Conservation (phyloP, 2,888 invertebrate species). For the Aphrophora alni region DNA sequence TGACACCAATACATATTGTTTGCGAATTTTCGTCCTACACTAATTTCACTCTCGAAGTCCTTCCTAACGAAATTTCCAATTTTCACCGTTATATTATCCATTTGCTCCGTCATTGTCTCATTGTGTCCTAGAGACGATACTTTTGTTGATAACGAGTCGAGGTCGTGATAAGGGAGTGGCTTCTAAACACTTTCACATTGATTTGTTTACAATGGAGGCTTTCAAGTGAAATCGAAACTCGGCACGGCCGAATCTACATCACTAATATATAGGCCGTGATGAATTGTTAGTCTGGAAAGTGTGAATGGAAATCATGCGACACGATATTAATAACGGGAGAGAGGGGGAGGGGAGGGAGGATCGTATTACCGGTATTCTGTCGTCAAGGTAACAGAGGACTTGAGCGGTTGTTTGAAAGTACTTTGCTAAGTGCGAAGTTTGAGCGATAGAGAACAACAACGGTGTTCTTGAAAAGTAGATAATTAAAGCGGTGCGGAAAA, state of each 20-base stretch:
- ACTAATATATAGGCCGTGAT: background rate
- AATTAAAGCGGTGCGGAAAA: no score
- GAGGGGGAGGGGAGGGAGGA: no score
- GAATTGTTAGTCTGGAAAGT: background rate
- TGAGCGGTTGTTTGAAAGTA: no score
- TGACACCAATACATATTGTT: background rate
- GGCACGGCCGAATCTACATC: slow-evolving; percentile 7
- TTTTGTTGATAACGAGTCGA: background rate
- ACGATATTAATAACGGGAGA: no score
- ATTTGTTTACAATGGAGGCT: background rate
- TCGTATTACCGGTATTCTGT: no score
- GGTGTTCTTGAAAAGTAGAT: no score
- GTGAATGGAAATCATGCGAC: background rate
- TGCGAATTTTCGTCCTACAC: background rate
- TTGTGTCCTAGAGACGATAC: background rate
- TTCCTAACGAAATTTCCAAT: background rate
- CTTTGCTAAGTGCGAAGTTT: no score
- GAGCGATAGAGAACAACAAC: no score
- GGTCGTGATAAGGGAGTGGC: background rate
- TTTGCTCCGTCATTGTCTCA: no score
- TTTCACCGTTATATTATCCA: background rate
- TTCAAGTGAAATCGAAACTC: background rate
- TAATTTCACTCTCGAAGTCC: background rate
- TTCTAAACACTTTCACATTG: background rate
- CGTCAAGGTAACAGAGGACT: no score